These are phyloP conservation scores for Drosophila anomalata DNA, from an alignment of 2,888 invertebrate species.

Conservation along the genomic window DNA sequence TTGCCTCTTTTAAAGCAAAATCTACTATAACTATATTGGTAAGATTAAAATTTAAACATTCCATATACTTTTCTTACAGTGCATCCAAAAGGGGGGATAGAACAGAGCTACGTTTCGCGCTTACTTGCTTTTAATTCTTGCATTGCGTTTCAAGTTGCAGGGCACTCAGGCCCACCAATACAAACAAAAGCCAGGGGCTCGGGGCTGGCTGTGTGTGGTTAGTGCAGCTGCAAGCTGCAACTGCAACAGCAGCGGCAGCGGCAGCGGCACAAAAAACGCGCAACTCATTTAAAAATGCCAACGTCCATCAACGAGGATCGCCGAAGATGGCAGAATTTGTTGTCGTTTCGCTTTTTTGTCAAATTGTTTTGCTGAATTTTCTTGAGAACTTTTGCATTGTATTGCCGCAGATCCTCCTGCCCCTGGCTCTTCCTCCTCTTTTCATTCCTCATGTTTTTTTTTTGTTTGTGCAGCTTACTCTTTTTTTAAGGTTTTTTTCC, in stretches of 20 bases:
- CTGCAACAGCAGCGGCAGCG: constrained; percentile 43
- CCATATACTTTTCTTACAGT: background rate
- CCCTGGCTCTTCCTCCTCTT: constrained; percentile 32
- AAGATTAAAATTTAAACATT: too few species aligned
- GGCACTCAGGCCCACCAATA: constrained; percentile 65
- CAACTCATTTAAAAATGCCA: constrained; percentile 80
- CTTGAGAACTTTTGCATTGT: constrained; percentile 80
- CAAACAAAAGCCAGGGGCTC: constrained; percentile 33
- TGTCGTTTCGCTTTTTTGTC: constrained; percentile 80
- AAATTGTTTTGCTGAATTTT: constrained; percentile 81
- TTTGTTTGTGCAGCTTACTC: constrained; percentile 24
- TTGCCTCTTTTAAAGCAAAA: too few species aligned
- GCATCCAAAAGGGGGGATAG: constrained; percentile 6
- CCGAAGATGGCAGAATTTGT: constrained; percentile 81
- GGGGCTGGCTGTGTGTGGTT: constrained; percentile 63
- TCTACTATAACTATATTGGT: too few species aligned
- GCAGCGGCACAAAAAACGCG: constrained; percentile 64
- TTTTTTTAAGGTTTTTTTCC: constrained; percentile 8
- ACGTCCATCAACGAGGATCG: constrained; percentile 81
- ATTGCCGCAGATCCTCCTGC: constrained; percentile 63
- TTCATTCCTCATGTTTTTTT: constrained; percentile 18
- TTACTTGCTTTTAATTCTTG: constrained; percentile 78
- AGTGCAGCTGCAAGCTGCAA: constrained; percentile 75
- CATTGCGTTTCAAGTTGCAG: constrained; percentile 79
- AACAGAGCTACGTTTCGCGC: constrained; percentile 63